Percentiles rank a stretch among this genome's conserved stretches.
Conservation (phyloP, 1,140 invertebrate species). For the Frieseomelitta varia region DNA sequence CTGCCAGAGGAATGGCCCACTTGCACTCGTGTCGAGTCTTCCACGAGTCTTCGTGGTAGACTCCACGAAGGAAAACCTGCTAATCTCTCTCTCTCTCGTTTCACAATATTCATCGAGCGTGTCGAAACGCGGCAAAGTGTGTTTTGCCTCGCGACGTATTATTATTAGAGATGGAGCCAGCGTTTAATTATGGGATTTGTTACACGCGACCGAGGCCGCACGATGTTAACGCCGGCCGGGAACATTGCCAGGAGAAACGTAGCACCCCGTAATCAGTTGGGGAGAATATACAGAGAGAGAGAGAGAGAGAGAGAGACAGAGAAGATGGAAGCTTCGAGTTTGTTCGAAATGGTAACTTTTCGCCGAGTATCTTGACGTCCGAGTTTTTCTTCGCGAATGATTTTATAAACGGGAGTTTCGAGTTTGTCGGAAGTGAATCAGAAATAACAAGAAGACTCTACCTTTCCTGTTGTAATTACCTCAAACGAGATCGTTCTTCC, state of each 20-base stretch:
- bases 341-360: not conserved
- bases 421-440: not conserved
- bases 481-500: not conserved
- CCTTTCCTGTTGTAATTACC: not conserved
- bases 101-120: constrained; percentile 38
- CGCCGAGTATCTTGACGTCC: not conserved
- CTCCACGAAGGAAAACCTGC: constrained; percentile 27
- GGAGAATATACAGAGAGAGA: not conserved
- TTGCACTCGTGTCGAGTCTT: constrained; percentile 18
- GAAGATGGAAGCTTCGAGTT: not conserved
- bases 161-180: constrained; percentile 41
- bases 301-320: not conserved
- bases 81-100: constrained; percentile 41
- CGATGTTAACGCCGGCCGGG: constrained; percentile 11
- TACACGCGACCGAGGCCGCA: not conserved
- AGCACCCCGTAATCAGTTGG: constrained; percentile 13
- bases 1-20: constrained; percentile 30
- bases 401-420: not conserved
- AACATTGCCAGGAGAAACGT: constrained; percentile 26
- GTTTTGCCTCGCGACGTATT: not conserved
- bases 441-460: not conserved
- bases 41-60: not conserved
- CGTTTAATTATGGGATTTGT: constrained; percentile 49
- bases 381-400: not conserved
- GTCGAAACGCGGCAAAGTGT: constrained; percentile 28